Evolutionary conservation across 2,888 invertebrate species (phyloP).

Genomic region (Hymenopus coronatus): DNA sequence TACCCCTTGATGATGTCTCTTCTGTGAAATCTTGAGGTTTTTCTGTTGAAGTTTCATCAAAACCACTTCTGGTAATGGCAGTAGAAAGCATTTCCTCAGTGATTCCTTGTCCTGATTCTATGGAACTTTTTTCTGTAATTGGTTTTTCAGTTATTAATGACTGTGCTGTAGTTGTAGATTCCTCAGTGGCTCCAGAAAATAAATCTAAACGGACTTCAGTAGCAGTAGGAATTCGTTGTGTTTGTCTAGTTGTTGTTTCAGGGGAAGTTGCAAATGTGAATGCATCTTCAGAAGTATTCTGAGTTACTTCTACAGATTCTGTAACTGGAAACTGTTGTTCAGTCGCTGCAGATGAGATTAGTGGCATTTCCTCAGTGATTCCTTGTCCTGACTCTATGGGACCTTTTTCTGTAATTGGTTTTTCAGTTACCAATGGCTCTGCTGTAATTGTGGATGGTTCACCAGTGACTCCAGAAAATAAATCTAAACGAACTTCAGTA

Average conservation of each 20-base stretch:
- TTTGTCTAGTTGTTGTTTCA: not conserved
- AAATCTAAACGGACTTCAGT: not conserved
- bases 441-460: not conserved
- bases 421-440: not conserved
- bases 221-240: not conserved
- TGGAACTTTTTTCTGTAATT: too few relatives aligned
- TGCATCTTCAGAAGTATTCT: not conserved
- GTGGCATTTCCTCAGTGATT: not conserved
- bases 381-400: too few relatives aligned
- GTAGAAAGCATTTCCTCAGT: not conserved
- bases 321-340: not conserved
- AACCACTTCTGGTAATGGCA: too few relatives aligned
- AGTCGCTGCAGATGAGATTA: not conserved
- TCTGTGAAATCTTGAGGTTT: not conserved
- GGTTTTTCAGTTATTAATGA: not conserved
- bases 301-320: not conserved
- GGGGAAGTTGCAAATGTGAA: not conserved
- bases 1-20: conserved; percentile 1
- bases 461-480: not conserved
- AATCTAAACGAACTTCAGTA: not conserved
- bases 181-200: not conserved
- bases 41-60: not conserved
- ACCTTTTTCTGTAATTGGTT: not conserved
- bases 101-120: not conserved
- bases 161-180: not conserved